Evolutionary conservation across 92 coral and sea anemone genomes (phyloP), one percentile per base, ranked within the genome.

Genomic region (Palythoa heliodiscus): DNA sequence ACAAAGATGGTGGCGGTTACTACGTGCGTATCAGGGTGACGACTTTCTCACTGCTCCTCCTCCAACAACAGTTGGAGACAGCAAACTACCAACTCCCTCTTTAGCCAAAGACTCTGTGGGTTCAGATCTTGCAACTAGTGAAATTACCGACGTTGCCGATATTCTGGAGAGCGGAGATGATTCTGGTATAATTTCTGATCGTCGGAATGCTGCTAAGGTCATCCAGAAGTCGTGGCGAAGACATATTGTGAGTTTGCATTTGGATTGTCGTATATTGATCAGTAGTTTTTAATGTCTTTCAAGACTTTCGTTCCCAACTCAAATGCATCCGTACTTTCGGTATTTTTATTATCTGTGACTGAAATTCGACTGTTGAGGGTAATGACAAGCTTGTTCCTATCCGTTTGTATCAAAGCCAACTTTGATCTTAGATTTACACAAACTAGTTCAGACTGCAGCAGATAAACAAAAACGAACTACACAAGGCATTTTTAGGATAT

Each of bases 151-250:
- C 6, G 85, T 37, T 23, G 76, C 74, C 12, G 91, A 75, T 35
- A 89, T 81, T 58, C 16, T 69, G 11, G 73, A 25, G 38, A 67
- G 71, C n/a, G 11, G 24, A 37, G 17, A 22, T 13, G 84, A 79
- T 64, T 82, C 87, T 25, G 50, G 23, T 7, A 55, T 61, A 29
- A 29, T 29, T 4, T 25, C 69, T 12, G 90, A 92, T 8, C 89
- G 94, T 71, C 81, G 89, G 17, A 88, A 87, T 48, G 99, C 98
- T 68, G 97, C 98, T 13, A 92, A 52, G 60, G 47, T 87, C 29
- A 91, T 96, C 17, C 99, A 96, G 87, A 91, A 94, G 74, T 77
- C 95, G 12, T 96, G 99, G 99, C 87, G 99, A 75, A 90, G 83
- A 61, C 99, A 96, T 67, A 91, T 96, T 70, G 99, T 96, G 85